Percentiles rank a stretch among this genome's conserved stretches.
These are phyloP conservation scores for Odocoileus hemionus DNA, from an alignment of 2,113 vertebrate species.

Conservation along the genomic window DNA sequence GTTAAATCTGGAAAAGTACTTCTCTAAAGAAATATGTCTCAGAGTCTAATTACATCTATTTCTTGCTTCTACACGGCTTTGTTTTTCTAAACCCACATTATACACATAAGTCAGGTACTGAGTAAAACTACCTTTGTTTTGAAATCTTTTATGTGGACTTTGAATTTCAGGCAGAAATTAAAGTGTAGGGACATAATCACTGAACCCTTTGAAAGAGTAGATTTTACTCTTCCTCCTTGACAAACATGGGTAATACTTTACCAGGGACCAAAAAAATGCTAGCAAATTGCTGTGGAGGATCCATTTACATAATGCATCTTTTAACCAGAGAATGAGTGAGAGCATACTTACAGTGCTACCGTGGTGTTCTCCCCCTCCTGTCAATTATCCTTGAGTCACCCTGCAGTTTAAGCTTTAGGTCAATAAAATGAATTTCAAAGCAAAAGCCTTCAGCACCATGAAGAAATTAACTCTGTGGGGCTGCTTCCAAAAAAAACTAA, in stretches of 20 bases:
- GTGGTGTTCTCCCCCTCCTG: slow-evolving; percentile 67
- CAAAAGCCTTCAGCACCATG: slow-evolving; percentile 50
- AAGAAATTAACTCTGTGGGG: slow-evolving; percentile 65
- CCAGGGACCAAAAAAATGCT: slow-evolving; percentile 30
- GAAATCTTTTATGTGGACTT: slow-evolving; percentile 40
- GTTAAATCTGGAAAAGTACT: slow-evolving; percentile 66
- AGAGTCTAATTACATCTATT: slow-evolving; percentile 24
- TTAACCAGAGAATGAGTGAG: slow-evolving; percentile 58
- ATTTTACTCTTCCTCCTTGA: neutral
- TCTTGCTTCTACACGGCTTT: slow-evolving; percentile 37
- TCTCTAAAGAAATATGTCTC: slow-evolving; percentile 53
- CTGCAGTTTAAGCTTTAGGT: slow-evolving; percentile 71
- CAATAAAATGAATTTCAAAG: slow-evolving; percentile 78
- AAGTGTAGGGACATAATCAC: neutral
- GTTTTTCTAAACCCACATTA: slow-evolving; percentile 4
- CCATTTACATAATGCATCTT: slow-evolving; percentile 69
- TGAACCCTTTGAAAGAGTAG: slow-evolving; percentile 42
- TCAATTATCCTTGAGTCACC: slow-evolving; percentile 74
- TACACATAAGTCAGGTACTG: slow-evolving; percentile 34
- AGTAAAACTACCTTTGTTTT: slow-evolving; percentile 52
- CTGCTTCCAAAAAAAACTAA: slow-evolving; percentile 46
- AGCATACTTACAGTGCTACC: slow-evolving; percentile 46
- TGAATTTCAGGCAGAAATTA: slow-evolving; percentile 46
- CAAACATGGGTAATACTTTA: slow-evolving; percentile 19
- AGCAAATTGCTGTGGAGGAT: slow-evolving; percentile 56